Percentiles rank a stretch among this genome's conserved stretches.
phyloP scores from a whole-genome alignment of 2,797 vertebrate genomes.

The Coregonus sp. region DNA sequence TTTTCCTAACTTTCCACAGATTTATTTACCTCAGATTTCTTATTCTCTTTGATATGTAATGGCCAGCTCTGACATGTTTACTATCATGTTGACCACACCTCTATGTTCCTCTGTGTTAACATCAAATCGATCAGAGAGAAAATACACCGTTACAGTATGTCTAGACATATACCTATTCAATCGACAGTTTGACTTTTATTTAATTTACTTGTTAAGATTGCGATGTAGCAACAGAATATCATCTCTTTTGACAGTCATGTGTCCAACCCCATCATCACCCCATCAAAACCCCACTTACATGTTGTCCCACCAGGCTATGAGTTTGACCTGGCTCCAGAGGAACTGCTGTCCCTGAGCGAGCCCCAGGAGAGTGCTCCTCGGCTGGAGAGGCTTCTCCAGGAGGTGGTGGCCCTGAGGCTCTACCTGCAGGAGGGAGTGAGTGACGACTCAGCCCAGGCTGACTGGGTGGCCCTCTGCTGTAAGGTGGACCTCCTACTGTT shows the following conservation, averaged over 20 bases:
- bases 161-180: neutral
- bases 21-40: neutral
- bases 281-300: neutral
- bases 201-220: neutral
- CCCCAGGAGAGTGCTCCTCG: conserved; percentile 52
- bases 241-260: neutral
- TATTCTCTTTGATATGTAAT: neutral
- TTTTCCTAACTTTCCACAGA: neutral
- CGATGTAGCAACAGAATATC: neutral
- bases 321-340: conserved; percentile 64
- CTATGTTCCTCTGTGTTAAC: neutral
- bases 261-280: neutral
- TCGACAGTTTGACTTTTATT: too few species aligned
- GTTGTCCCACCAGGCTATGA: conserved; percentile 62
- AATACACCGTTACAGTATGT: neutral
- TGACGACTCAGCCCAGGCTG: conserved; percentile 57
- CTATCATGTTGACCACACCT: neutral
- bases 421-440: conserved; percentile 72
- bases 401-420: conserved; percentile 74
- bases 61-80: neutral
- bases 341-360: conserved; percentile 69
- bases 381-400: conserved; percentile 77
- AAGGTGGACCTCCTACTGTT: conserved; percentile 82
- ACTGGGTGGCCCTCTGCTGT: conserved; percentile 80
- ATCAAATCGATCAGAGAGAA: neutral